Conservation (phyloP, 1,140 invertebrate genomes). For the Chrysoperla carnea region DNA sequence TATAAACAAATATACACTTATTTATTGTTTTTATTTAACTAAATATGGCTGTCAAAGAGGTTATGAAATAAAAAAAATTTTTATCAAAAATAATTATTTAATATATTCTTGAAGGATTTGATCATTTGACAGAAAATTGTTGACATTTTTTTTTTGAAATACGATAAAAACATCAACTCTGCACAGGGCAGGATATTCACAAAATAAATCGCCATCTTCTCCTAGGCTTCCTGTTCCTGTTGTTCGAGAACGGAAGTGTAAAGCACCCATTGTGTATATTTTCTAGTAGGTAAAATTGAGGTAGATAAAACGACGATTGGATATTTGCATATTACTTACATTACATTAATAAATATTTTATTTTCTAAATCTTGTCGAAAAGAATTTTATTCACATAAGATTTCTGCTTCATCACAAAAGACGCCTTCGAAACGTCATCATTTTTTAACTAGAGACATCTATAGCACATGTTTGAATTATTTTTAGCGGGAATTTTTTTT, state of each 20-base stretch:
- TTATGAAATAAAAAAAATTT: slow-evolving; percentile 6
- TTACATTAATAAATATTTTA: neutral
- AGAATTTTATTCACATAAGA: neutral
- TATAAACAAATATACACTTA: neutral
- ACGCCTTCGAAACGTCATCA: neutral
- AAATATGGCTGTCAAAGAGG: slow-evolving; percentile 1
- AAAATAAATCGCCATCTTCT: slow-evolving; percentile 18
- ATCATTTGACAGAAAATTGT: slow-evolving; percentile 2
- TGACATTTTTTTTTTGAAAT: slow-evolving; percentile 6
- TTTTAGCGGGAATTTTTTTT: neutral
- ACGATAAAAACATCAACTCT: neutral
- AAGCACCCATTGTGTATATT: neutral
- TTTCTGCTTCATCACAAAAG: neutral
- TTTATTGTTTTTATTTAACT: slow-evolving; percentile 3
- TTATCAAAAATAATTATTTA: slow-evolving; percentile 3
- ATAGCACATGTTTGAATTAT: neutral
- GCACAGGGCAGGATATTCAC: slow-evolving; percentile 4
- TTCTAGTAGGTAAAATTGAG: no score
- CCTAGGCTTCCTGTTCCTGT: slow-evolving; percentile 23
- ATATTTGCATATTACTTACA: no score
- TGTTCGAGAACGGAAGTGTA: slow-evolving; percentile 16
- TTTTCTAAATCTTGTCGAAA: neutral
- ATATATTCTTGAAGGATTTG: no score
- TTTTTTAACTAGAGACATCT: neutral
- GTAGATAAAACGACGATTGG: no score